These are phyloP conservation scores for Coelopa pilipes DNA, from an alignment of 2,888 invertebrate genomes.

Conservation along the genomic window DNA sequence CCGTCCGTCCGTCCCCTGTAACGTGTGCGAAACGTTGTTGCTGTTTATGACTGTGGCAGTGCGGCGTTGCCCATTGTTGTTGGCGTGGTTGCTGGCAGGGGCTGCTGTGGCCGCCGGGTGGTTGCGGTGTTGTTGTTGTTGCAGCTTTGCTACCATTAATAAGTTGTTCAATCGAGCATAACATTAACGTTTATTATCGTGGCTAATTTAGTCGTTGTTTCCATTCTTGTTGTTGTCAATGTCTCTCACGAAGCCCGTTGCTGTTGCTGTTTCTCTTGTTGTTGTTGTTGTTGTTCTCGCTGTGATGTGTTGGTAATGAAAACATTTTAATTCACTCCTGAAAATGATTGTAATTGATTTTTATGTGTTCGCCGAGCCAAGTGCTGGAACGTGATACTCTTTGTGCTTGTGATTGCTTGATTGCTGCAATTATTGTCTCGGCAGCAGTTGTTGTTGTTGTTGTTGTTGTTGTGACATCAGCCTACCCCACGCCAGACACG, in stretches of 20 bases:
- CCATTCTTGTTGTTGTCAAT: no score
- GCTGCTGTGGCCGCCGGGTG: background rate
- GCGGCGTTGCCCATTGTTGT: background rate
- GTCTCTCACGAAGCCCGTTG: no score
- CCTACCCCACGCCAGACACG: no score
- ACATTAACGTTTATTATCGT: constrained; percentile 31
- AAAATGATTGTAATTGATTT: constrained; percentile 12
- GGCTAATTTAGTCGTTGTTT: constrained; percentile 4
- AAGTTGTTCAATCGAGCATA: constrained; percentile 37
- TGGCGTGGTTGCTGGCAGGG: background rate
- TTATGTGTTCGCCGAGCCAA: constrained; percentile 3
- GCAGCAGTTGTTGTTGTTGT: constrained; percentile 32
- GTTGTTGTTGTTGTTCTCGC: constrained; percentile 23
- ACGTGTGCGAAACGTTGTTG: background rate
- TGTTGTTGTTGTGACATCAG: constrained; percentile 36
- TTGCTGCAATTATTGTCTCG: background rate
- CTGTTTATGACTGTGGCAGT: background rate
- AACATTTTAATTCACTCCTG: background rate
- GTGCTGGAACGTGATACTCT: background rate
- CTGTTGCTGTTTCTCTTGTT: no score
- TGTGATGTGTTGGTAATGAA: constrained; percentile 26
- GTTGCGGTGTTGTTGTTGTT: background rate
- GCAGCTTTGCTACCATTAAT: constrained; percentile 19
- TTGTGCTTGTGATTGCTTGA: background rate
- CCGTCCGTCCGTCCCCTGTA: background rate